phyloP scores from a whole-genome alignment of 1,140 invertebrate genomes.

The Anastrepha ludens region DNA sequence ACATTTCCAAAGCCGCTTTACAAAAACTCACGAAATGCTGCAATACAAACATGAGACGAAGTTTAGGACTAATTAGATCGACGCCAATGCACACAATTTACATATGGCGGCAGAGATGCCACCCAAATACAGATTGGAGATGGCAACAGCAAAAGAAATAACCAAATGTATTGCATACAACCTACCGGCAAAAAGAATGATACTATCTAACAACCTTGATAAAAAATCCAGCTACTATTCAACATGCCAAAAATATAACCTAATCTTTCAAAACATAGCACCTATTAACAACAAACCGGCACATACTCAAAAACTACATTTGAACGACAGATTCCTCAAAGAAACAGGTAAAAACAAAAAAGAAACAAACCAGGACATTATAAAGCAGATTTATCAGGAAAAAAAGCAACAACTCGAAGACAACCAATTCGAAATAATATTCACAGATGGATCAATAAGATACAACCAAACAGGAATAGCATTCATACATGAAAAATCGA shows the following conservation, averaged over 20 bases:
- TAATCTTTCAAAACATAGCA: constrained; percentile 4
- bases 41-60: background rate
- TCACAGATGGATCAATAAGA: constrained; percentile 38
- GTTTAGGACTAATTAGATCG: constrained; percentile 12
- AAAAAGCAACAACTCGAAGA: background rate
- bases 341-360: background rate
- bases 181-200: background rate
- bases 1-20: background rate
- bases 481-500: constrained; percentile 13
- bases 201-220: background rate
- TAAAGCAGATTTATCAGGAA: background rate
- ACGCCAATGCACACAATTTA: constrained; percentile 7
- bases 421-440: constrained; percentile 34
- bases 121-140: background rate
- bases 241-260: constrained; percentile 18
- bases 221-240: background rate
- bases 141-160: constrained; percentile 38
- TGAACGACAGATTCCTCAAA: background rate
- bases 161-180: constrained; percentile 25
- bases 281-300: background rate
- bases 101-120: constrained; percentile 34
- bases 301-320: background rate
- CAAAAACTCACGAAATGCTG: background rate
- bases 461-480: background rate
- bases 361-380: background rate